Evolutionary conservation across 2,797 vertebrate genomes (phyloP), one percentile per base, ranked within the genome.

Genomic region (Pelodytes ibericus): DNA sequence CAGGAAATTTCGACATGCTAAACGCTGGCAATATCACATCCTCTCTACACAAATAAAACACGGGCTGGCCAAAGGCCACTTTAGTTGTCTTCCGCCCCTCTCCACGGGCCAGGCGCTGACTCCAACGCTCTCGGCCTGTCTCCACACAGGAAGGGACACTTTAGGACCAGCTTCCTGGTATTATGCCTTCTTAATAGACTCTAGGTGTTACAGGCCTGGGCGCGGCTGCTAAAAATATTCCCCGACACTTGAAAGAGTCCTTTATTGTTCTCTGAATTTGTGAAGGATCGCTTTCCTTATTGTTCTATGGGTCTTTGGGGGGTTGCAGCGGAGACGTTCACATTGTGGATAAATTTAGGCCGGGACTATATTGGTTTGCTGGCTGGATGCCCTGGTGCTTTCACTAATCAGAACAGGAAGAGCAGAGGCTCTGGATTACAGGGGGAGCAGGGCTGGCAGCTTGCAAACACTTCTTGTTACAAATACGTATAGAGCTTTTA

Each of bases 271-370:
- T 91, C 90, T 88, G 89, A 88, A 90, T 92, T 91, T 91, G 90
- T 89, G 88, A 92, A 91, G 89, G 91, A 92, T 91, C 87, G 83
- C 88, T 44, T 81, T 84, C 83, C 85, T 87, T 80, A 44, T 65
- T 75, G 66, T 47, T 25, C 80, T 85, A 86, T 87, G 76, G 76
- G 76, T 89, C 86, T 89, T 88, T 71, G 81, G 84, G 88, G 88
- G 88, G 88, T 90, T 88, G 90, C 87, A 77, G 86, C 87, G 88
- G 89, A 91, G 88, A 89, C 89, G n/a, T 79, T 87, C 87, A 33
- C 86, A 91, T 91, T 91, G 87, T 89, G 86, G 90, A 91, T 93
- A 93, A 91, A 92, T 92, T 91, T 93, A 92, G 92, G 89, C 84
- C 83, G 84, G 88, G 81, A 82, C 91, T 93, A 92, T 91, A 91